These are phyloP conservation scores for Linurgus olivaceus DNA, from an alignment of 2,797 vertebrate species.

Conservation along the genomic window DNA sequence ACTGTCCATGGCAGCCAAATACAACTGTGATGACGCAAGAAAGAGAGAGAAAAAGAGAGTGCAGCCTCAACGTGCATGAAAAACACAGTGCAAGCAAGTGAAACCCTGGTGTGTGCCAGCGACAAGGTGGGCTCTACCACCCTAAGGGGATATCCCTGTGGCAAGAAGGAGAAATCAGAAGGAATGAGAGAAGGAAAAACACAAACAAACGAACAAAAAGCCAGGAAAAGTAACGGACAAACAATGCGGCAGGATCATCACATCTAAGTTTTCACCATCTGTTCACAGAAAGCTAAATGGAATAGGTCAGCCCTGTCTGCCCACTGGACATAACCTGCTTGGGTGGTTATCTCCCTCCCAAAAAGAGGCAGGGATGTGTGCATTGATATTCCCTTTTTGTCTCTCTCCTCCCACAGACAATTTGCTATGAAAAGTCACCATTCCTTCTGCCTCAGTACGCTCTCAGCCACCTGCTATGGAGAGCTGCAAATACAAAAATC, in stretches of 20 bases:
- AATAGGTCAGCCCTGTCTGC: neutral
- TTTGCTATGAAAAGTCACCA: neutral
- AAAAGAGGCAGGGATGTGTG: neutral
- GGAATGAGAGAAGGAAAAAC: slow-evolving; percentile 65
- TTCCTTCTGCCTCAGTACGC: neutral
- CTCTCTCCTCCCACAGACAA: neutral
- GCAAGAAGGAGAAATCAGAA: slow-evolving; percentile 67
- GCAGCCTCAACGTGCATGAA: slow-evolving; percentile 81
- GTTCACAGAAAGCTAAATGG: slow-evolving; percentile 22
- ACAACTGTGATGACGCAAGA: slow-evolving; percentile 89
- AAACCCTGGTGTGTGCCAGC: slow-evolving; percentile 60
- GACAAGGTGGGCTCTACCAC: slow-evolving; percentile 69
- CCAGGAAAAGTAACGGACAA: slow-evolving; percentile 64
- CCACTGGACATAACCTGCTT: neutral
- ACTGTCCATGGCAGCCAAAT: slow-evolving; percentile 95
- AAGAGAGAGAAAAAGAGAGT: slow-evolving; percentile 86
- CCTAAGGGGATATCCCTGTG: slow-evolving; percentile 56
- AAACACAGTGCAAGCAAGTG: slow-evolving; percentile 77
- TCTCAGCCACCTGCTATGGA: neutral
- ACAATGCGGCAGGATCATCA: slow-evolving; percentile 54
- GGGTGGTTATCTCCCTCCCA: neutral
- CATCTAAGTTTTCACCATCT: slow-evolving; percentile 25
- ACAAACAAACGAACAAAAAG: slow-evolving; percentile 60
- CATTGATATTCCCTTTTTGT: neutral
- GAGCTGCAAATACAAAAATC: neutral